Conservation (phyloP, 1,140 invertebrate genomes). For the Magallana gigas region DNA sequence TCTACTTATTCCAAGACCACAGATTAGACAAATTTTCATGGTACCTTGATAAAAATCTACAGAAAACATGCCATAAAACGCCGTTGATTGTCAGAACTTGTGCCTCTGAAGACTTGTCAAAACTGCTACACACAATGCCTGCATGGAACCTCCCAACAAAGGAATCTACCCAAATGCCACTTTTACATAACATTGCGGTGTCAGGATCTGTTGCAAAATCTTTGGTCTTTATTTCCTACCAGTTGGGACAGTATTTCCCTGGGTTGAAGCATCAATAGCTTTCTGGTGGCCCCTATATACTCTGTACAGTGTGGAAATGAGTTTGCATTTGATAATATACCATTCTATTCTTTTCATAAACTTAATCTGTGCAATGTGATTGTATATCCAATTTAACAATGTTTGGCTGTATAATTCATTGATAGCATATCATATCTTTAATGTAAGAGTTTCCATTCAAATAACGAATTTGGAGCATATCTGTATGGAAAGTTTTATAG, state of each 20-base stretch:
- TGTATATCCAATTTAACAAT: too few relatives aligned
- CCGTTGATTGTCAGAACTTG: conserved; percentile 1
- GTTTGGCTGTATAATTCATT: too few relatives aligned
- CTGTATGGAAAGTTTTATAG: too few relatives aligned
- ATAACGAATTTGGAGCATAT: too few relatives aligned
- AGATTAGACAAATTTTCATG: conserved; percentile 36
- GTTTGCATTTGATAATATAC: too few relatives aligned
- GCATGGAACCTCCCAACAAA: conserved; percentile 26
- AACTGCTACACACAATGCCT: conserved; percentile 16
- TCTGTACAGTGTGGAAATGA: too few relatives aligned
- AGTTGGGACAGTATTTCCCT: background rate
- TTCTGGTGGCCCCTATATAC: background rate
- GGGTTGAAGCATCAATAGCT: background rate
- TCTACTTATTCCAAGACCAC: conserved; percentile 2
- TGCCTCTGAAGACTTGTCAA: conserved; percentile 1
- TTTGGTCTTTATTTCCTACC: background rate
- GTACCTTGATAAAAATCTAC: conserved; percentile 18
- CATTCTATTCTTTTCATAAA: too few relatives aligned
- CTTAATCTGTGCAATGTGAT: too few relatives aligned
- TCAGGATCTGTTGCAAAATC: conserved; percentile 10
- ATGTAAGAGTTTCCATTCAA: too few relatives aligned
- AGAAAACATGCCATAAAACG: conserved; percentile 16
- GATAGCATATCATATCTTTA: too few relatives aligned
- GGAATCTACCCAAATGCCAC: conserved; percentile 22
- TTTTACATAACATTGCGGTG: conserved; percentile 30